Conservation (phyloP, 2,113 vertebrate genomes). For the Neolamprologus longior region DNA sequence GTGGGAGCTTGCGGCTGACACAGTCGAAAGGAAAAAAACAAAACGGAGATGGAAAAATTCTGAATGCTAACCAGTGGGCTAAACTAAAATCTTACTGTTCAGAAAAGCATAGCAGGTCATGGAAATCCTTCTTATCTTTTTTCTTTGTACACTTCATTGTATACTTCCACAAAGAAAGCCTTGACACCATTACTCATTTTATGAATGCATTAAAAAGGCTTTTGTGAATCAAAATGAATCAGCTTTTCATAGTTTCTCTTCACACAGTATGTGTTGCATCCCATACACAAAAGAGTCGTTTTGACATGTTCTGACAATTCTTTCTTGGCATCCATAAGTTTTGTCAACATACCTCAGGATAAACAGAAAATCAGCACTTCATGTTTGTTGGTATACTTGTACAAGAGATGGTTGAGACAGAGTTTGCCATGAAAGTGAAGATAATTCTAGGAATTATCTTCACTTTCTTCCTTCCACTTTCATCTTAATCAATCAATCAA, state of each 20-base stretch:
- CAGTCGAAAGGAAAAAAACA: background rate
- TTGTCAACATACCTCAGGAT: background rate
- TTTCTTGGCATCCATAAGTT: background rate
- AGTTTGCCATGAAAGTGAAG: background rate
- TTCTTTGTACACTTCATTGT: background rate
- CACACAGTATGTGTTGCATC: background rate
- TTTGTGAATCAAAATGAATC: background rate
- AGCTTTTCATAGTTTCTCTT: background rate
- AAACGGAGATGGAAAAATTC: background rate
- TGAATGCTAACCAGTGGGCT: constrained; percentile 4
- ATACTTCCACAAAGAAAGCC: background rate
- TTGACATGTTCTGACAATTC: background rate
- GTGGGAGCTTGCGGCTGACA: constrained; percentile 21
- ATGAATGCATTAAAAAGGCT: background rate
- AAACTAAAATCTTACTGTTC: background rate
- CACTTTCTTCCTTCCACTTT: background rate
- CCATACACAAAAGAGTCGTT: background rate
- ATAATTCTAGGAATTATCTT: background rate
- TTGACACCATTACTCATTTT: background rate
- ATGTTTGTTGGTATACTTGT: background rate
- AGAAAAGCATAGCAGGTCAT: background rate
- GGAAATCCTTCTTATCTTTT: background rate
- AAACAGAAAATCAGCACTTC: background rate
- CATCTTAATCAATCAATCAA: background rate
- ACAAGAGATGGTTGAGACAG: background rate